Percentiles rank a stretch among this genome's conserved stretches.
Evolutionary conservation across 2,888 invertebrate genomes (phyloP).

Genomic region (Nymphalis urticae): DNA sequence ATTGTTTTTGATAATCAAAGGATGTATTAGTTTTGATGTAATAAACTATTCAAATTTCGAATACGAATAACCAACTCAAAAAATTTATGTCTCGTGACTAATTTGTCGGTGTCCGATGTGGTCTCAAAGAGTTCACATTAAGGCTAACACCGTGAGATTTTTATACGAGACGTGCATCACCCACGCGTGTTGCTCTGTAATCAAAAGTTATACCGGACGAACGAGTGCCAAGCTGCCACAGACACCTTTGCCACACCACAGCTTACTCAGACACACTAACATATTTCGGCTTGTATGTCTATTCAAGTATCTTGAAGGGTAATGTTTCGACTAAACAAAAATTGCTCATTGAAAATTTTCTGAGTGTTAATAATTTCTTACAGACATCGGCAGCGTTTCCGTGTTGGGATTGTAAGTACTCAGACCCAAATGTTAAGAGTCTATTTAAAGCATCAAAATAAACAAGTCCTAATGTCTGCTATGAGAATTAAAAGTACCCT

Average conservation of each 20-base stretch:
- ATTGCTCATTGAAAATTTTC: too few species aligned
- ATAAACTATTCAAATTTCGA: conserved; percentile 39
- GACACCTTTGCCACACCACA: not conserved
- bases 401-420: too few species aligned
- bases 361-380: too few species aligned
- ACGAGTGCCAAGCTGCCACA: not conserved
- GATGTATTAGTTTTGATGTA: conserved; percentile 50
- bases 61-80: conserved; percentile 36
- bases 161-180: conserved; percentile 8
- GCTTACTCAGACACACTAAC: too few species aligned
- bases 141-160: conserved; percentile 16
- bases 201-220: not conserved
- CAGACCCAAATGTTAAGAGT: too few species aligned
- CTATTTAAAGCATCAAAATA: too few species aligned
- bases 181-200: conserved; percentile 3
- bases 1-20: conserved; percentile 42
- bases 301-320: too few species aligned
- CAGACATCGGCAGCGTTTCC: too few species aligned
- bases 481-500: too few species aligned
- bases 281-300: too few species aligned
- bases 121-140: conserved; percentile 27
- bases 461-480: too few species aligned
- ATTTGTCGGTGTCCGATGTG: conserved; percentile 40
- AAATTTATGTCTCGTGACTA: conserved; percentile 39
- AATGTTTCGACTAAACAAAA: too few species aligned